Base-by-base conservation (phyloP, 2,113 vertebrate genomes). In the Otis tarda region DNA sequence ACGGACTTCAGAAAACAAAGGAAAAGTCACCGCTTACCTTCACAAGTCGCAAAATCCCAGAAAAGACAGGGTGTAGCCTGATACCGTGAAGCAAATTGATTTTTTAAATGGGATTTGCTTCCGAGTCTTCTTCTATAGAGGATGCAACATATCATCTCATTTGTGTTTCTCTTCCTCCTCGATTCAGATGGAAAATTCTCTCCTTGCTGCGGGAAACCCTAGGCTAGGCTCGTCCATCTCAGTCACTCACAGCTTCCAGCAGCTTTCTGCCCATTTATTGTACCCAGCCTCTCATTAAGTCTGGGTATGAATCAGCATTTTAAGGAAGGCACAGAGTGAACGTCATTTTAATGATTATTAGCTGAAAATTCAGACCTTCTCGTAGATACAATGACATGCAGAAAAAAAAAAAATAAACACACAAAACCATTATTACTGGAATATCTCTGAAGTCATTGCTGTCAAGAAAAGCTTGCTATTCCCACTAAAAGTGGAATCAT, bases 391-490 rank as follows among this genome's bases (percentile, higher is more conserved):
- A 22, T 11, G 56, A 45, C 69, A 80, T 4, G 9, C 13, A 61
- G 18, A 3, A 13, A 13, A 91, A 91, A 37, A 37, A 37, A 8
- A 79, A 50, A 8, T 13, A 6, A 59, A 3, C 21, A 6, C 47
- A 56, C 31, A 28, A 75, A 81, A 20, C 2, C 41, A 30, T 19
- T 61, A 0, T 90, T 96, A 60, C 28, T 80, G 52, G 59, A 94
- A 90, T 69, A 74, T 11, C 37, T 71, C 64, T 90, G 64, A 80
- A 89, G 60, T 90, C 39, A 93, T 8, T 64, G 39, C 28, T 96
- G 43, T 43, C 49, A 52, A 83, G 78, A 83, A 88, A 52, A 80
- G 35, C 11, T 39, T 64, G 25, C 8, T 86, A 6, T 81, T 95
- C 68, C 85, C 52, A 64, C 25, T 77, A 50, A 23, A 61, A 77